Base-by-base conservation (phyloP, 2,113 vertebrate species). In the Electrona antarctica region DNA sequence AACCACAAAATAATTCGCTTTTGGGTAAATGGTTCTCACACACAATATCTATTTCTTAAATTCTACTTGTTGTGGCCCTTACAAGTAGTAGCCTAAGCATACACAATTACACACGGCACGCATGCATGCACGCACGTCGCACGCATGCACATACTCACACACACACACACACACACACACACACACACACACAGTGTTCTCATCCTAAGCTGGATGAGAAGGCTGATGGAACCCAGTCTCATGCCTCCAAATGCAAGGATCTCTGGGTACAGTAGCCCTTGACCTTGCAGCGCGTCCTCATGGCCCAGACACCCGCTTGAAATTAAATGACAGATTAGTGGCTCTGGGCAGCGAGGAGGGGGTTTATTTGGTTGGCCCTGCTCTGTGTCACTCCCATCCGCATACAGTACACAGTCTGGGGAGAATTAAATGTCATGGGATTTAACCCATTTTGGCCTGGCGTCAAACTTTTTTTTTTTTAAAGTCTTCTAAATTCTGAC, bases 311-410 rank as follows among this genome's bases (percentile, higher is more conserved):
- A 81, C 86, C 86, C 69, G 72, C 64, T 73, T 89, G 88, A 91
- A 92, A 91, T 90, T 85, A 90, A 90, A 90, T 91, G 78, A 92
- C 83, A 91, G 89, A 92, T 91, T 89, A 90, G 88, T 88, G 86
- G 83, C 87, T 81, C 14, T 69, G 41, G 72, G 80, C 83, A 72
- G 33, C 70, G 75, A 78, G 80, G 78, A 90, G 71, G 71, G 21
- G 78, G 69, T 89, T 91, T 90, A 89, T 90, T 89, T 88, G 78
- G 80, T 88, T 86, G 79, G 76, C 67, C 79, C 76, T 64, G 84
- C 74, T 73, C 72, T 77, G 76, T 75, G 81, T 78, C 67, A 63
- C 49, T 11, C 68, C 81, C 80, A 77, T 85, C 81, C 80, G 74
- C 78, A 83, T 71, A 74, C 21, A 21, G 21, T 80, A 82, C 74